These are phyloP conservation scores for Micrasema minimum DNA, from an alignment of 1,140 invertebrate species.

Conservation along the genomic window DNA sequence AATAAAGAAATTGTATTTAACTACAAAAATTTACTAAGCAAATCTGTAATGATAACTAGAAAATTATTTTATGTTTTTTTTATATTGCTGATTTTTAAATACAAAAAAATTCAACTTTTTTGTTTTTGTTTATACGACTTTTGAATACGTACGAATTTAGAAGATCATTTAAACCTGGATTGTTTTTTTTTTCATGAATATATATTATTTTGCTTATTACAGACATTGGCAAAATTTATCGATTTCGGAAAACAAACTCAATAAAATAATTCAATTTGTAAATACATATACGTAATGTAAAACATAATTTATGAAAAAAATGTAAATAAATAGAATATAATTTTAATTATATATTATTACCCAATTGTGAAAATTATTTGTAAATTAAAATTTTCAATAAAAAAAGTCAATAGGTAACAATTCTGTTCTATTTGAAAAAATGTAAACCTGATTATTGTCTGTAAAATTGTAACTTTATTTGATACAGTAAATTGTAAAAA, in stretches of 20 bases:
- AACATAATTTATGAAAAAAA: slow-evolving; percentile 26
- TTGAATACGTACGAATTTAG: neutral
- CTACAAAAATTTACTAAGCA: too few relatives aligned
- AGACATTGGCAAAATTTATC: slow-evolving; percentile 2
- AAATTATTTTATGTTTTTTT: too few relatives aligned
- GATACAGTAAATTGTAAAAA: too few relatives aligned
- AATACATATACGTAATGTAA: slow-evolving; percentile 12
- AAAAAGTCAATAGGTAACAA: too few relatives aligned
- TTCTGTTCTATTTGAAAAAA: too few relatives aligned
- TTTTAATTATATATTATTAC: slow-evolving; percentile 8
- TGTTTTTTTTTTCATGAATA: neutral
- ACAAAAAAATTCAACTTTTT: neutral
- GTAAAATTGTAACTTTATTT: too few relatives aligned
- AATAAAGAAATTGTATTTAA: too few relatives aligned
- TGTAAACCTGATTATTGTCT: too few relatives aligned
- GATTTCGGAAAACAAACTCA: neutral
- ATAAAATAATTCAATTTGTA: slow-evolving; percentile 12
- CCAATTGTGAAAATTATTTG: slow-evolving; percentile 17
- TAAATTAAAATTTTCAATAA: slow-evolving; percentile 10
- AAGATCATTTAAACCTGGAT: neutral
- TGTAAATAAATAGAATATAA: slow-evolving; percentile 14
- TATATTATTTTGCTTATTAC: neutral
- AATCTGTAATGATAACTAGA: too few relatives aligned
- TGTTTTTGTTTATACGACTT: neutral
- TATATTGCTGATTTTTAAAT: too few relatives aligned